Base-by-base conservation (phyloP, 2,113 vertebrate genomes). In the Bambusicola thoracicus region DNA sequence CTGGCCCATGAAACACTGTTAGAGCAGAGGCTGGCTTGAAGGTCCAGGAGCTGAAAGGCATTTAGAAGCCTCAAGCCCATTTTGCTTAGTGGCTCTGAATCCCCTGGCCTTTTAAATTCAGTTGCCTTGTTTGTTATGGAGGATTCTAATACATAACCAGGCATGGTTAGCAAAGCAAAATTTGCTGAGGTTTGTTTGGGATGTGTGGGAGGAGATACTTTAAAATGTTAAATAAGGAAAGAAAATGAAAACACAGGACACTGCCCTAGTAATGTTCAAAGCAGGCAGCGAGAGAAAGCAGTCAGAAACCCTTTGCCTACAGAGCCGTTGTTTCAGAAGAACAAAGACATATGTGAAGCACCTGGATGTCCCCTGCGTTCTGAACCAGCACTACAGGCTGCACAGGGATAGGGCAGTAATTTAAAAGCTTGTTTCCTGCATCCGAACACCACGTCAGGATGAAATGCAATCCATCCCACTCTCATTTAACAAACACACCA, bases 371-470 rank as follows among this genome's bases (percentile, higher is more conserved):
- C 38, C 46, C 79, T 83, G 84, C 70, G 44, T 51, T 89, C 80
- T 59, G 51, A 72, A 56, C 22, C 76, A 61, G 53, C 62, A 76
- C 75, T 6, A 70, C 38, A 58, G 73, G 62, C 78, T 48, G 69
- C 49, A 27, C 70, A 55, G 68, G 72, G 34, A 73, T 58, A 14
- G 0, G 24, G 59, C 53, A 49, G 41, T 67, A 49, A 88, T 70
- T 74, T 70, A 69, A 81, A 84, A 90, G 51, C 81, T 91, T 30
- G 1, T 94, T 94, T 90, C 93, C 89, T 91, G 65, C 68, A 89
- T 87, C 81, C 53, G 85, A 89, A 74, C 79, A 38, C 62, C 75
- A 41, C 10, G 32, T 89, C 67, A 56, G 87, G 34, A 70, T 69
- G 75, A 92, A 90, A 43, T 63, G 56, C 81, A 48, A 46, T 81